Conservation (phyloP, 2,113 vertebrate species). For the Oreochromis tanganicae region DNA sequence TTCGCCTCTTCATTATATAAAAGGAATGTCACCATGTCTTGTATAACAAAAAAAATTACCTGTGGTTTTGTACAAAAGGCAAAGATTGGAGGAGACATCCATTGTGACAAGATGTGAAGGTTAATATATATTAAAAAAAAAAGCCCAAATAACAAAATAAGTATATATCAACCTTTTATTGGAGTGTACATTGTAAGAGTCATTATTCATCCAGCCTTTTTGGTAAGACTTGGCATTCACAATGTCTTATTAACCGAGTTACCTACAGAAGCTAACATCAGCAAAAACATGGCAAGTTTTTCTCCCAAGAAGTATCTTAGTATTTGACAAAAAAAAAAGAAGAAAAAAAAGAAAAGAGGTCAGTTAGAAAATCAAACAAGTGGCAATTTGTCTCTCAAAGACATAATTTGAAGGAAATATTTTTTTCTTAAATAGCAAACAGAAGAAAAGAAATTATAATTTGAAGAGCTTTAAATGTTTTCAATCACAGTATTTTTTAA, state of each 20-base stretch:
- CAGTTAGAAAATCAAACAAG: neutral
- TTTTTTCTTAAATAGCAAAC: neutral
- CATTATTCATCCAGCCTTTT: conserved; percentile 53
- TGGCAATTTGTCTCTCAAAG: conserved; percentile 5
- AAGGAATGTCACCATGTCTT: neutral
- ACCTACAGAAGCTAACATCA: conserved; percentile 34
- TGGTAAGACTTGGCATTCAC: conserved; percentile 64
- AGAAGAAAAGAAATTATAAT: neutral
- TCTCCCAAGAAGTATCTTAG: neutral
- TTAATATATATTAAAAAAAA: neutral
- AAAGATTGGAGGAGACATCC: neutral
- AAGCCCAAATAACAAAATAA: neutral
- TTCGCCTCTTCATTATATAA: neutral
- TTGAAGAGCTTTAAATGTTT: neutral
- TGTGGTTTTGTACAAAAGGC: neutral
- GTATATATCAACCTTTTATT: conserved; percentile 73
- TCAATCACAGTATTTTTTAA: neutral
- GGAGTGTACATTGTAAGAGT: conserved; percentile 66
- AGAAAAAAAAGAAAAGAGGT: neutral
- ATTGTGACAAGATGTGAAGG: neutral
- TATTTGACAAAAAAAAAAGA: neutral
- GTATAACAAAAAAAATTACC: neutral
- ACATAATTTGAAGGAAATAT: neutral
- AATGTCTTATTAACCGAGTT: conserved; percentile 41
- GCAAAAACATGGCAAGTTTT: conserved; percentile 14